Percentiles rank a stretch among this genome's conserved stretches.
phyloP scores from a whole-genome alignment of 1,140 invertebrate species.

The Sesamia nonagrioides region DNA sequence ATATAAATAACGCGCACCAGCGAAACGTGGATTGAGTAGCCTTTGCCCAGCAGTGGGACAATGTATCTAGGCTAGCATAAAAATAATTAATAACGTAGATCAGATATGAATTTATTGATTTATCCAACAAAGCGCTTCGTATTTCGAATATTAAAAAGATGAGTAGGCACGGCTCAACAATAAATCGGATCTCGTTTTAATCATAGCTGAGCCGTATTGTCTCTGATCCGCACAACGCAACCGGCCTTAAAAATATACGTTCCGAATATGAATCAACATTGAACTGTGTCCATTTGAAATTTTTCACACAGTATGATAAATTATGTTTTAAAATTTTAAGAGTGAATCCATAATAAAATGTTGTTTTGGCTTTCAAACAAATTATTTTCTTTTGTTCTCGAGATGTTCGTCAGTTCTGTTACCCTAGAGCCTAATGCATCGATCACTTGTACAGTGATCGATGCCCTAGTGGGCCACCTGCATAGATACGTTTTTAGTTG shows the following conservation, averaged over 20 bases:
- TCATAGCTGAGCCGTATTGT: slow-evolving; percentile 40
- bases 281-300: slow-evolving; percentile 9
- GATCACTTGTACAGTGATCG: too few relatives aligned
- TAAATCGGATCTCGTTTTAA: slow-evolving; percentile 45
- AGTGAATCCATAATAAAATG: background rate
- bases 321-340: background rate
- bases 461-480: background rate
- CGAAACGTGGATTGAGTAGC: too few relatives aligned
- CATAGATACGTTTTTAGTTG: slow-evolving; percentile 23
- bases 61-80: background rate
- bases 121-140: background rate
- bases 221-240: slow-evolving; percentile 38
- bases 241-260: slow-evolving; percentile 23
- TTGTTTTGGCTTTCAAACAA: background rate
- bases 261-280: slow-evolving; percentile 24
- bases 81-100: background rate
- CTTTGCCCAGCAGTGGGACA: too few relatives aligned
- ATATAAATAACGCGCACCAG: too few relatives aligned
- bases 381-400: background rate
- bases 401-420: background rate
- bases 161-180: slow-evolving; percentile 33
- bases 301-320: background rate
- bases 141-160: slow-evolving; percentile 38
- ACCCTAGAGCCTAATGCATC: background rate
- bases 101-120: slow-evolving; percentile 2